Base-by-base conservation (phyloP, 2,888 invertebrate species). In the Sialis fuliginosa region DNA sequence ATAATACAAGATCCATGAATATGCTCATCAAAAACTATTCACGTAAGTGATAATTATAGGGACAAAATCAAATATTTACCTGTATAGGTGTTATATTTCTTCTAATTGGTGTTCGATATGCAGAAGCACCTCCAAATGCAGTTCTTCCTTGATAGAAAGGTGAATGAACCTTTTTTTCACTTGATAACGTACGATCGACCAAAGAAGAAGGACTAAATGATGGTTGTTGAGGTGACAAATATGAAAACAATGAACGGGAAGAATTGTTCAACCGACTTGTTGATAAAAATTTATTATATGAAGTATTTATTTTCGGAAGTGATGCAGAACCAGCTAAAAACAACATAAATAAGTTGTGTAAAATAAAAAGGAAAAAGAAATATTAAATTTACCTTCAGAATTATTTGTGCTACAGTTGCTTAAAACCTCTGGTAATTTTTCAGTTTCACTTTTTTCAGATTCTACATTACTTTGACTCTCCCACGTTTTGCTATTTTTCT, bases 121-220 rank as follows among this genome's bases (percentile, higher is more conserved):
- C 72, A 9, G 77, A 71, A 9, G 82, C 78, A 39, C 86, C 86
- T 2, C 86, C 86, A 60, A 81, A 87, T 52, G 74, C 77, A 1
- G 82, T 85, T 50, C 72, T 71, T 30, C 85, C 85, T 51, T 71
- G 71, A 59, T 87, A 86, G 61, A 86, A 87, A 9, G 86, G 81
- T 2, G 85, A 85, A 43, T 66, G 65, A 22, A 67, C 58, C 43
- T 67, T 63, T 50, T 66, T 64, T 50, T 67, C 65, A 37, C 66
- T 58, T 4, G 64, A 57, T 37, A 65, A 54, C 34, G 67, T 69
- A 49, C 61, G 62, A 54, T 71, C 64, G 39, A 69, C 57, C 48
- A 65, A 63, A 53, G 57, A 60, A 10, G 63, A 60, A 4, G 65
- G 61, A 6, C 63, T 62, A 50, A 64, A 64, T 13, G 58, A 58